A percentile compares a stretch with the other conserved stretches of the same genome.
These are phyloP conservation scores for Fringilla coelebs DNA, from an alignment of 2,797 vertebrate species.

Conservation along the genomic window DNA sequence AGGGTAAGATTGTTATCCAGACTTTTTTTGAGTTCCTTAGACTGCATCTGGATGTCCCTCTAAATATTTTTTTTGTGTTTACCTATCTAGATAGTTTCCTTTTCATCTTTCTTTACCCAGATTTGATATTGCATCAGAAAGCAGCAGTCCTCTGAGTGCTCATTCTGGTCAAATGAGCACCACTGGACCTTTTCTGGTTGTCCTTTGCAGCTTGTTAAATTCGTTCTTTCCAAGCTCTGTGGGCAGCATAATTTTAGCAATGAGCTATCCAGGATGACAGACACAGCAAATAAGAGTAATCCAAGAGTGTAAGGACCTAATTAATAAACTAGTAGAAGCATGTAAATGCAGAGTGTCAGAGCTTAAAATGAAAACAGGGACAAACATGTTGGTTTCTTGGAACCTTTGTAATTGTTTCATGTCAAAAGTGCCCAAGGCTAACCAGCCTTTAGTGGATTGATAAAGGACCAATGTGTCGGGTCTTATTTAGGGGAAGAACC, in stretches of 20 bases:
- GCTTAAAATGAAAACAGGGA: not conserved
- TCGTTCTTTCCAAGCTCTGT: not conserved
- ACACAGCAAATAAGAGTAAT: not conserved
- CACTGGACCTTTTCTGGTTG: not conserved
- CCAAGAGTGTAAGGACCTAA: not conserved
- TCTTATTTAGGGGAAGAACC: conserved; percentile 59
- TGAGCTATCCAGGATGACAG: not conserved
- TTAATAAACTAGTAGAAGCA: not conserved
- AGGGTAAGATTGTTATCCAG: not conserved
- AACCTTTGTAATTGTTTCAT: conserved; percentile 20
- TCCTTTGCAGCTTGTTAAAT: not conserved
- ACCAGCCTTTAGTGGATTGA: conserved; percentile 35
- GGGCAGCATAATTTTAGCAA: not conserved
- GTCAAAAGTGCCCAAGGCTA: conserved; percentile 30
- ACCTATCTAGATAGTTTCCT: not conserved
- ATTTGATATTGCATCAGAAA: not conserved
- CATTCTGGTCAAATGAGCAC: not conserved
- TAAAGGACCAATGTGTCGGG: conserved; percentile 32
- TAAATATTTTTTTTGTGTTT: not conserved
- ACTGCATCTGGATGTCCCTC: not conserved
- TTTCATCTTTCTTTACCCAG: not conserved
- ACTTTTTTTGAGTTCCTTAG: not conserved
- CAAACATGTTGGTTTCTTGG: not conserved
- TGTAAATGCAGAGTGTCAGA: not conserved
- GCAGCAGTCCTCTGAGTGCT: not conserved